A percentile compares a stretch with the other conserved stretches of the same genome.
Conservation (phyloP, 2,797 vertebrate genomes). For the Rhabdophis nuchalis region DNA sequence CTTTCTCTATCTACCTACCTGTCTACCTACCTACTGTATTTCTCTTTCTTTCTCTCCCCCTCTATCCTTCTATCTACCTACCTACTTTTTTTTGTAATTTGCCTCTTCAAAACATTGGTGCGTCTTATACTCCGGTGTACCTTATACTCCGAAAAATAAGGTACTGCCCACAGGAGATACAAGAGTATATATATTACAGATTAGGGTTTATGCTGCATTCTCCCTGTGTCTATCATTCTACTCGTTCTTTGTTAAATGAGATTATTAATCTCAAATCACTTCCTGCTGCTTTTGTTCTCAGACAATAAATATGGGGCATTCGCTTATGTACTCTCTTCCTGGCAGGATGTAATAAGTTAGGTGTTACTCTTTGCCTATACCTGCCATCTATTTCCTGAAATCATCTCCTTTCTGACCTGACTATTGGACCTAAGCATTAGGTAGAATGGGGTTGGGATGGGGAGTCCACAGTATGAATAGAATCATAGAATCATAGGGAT, state of each 20-base stretch:
- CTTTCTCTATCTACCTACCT: too few species aligned
- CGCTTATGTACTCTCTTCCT: background rate
- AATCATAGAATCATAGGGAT: background rate
- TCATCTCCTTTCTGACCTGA: background rate
- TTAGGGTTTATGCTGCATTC: background rate
- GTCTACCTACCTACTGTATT: too few species aligned
- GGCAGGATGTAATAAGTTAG: background rate
- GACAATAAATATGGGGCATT: background rate
- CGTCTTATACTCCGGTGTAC: too few species aligned
- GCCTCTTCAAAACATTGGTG: too few species aligned
- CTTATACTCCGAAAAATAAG: too few species aligned
- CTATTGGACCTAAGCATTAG: background rate
- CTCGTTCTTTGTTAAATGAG: background rate
- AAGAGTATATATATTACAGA: background rate
- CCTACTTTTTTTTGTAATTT: too few species aligned
- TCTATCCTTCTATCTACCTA: too few species aligned
- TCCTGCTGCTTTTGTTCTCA: background rate
- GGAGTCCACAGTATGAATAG: background rate
- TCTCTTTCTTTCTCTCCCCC: too few species aligned
- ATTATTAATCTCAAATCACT: background rate
- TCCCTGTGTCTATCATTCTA: background rate
- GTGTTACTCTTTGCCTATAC: background rate
- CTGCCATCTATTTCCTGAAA: background rate
- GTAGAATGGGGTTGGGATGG: background rate
- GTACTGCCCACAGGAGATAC: background rate